Evolutionary conservation across 1,140 invertebrate species (phyloP), one percentile per base, ranked within the genome.

Genomic region (Drosophila triauraria): DNA sequence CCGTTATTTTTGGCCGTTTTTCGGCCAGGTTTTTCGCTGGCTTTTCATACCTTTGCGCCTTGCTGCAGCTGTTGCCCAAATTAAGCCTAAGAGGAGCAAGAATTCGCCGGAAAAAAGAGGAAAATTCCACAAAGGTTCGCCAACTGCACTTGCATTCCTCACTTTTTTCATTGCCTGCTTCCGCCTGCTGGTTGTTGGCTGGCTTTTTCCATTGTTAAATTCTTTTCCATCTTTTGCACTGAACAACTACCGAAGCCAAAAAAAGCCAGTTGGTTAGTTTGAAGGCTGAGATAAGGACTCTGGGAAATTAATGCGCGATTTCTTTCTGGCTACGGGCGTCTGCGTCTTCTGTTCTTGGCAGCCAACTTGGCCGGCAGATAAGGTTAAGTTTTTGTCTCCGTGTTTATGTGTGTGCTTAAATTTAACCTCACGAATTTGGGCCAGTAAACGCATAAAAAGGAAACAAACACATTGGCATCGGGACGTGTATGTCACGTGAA

Each of bases 341-440:
- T 30, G 13, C 25, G 4, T 62, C 69, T 30, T 4, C 27, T 70
- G 70, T 51, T 75, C 56, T 69, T 72, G 71, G 71, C 76, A 75
- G 67, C 25, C 69, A 75, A 69, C 68, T 53, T 69, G 27, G 38
- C 43, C 30, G 1, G 20, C 13, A 58, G 69, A 72, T 72, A 72
- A 72, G 44, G 53, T 12, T 50, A 43, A 43, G 54, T 80, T 82
- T 56, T 72, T 38, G 57, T 74, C 27, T 53, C 13, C 30, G 23
- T 47, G 48, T 54, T 35, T 64, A 58, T 48, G 47, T 71, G 59
- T 62, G 62, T 51, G 46, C 65, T 85, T 69, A 79, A 81, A 69
- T 72, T 78, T 61, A 85, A 88, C 85, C 85, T 90, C 78, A 81
- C 60, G 70, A 72, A 63, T 87, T 82, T 76, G 70, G 78, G 54